phyloP scores from a whole-genome alignment of 2,113 vertebrate genomes.

The Ranitomeya imitator region DNA sequence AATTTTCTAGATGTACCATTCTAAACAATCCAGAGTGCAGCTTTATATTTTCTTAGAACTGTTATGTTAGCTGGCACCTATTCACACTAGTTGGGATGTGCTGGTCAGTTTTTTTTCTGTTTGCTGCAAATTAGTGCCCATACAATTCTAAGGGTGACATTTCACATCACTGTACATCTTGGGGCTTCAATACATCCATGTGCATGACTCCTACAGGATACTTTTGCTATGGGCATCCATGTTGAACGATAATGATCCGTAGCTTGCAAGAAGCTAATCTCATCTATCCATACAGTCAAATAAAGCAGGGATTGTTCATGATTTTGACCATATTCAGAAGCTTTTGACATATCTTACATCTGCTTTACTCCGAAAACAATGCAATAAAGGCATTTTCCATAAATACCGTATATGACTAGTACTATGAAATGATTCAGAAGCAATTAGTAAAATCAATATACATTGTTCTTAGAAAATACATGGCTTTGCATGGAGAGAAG shows the following conservation, averaged over 20 bases:
- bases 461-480: constrained; percentile 44
- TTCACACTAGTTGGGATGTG: too few relatives aligned
- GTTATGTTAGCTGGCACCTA: too few relatives aligned
- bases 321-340: background rate
- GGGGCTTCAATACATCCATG: background rate
- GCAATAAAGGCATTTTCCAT: constrained; percentile 16
- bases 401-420: constrained; percentile 4
- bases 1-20: too few relatives aligned
- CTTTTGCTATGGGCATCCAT: too few relatives aligned
- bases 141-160: too few relatives aligned
- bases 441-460: constrained; percentile 43
- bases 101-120: too few relatives aligned
- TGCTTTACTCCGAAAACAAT: background rate
- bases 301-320: background rate
- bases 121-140: too few relatives aligned
- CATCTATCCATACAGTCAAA: background rate
- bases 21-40: too few relatives aligned
- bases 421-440: background rate
- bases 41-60: too few relatives aligned
- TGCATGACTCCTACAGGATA: background rate
- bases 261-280: background rate
- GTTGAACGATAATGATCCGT: background rate
- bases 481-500: background rate
- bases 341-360: background rate
- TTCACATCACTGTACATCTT: too few relatives aligned